Evolutionary conservation across 1,140 invertebrate species (phyloP).

Genomic region (Neodiprion fabricii): DNA sequence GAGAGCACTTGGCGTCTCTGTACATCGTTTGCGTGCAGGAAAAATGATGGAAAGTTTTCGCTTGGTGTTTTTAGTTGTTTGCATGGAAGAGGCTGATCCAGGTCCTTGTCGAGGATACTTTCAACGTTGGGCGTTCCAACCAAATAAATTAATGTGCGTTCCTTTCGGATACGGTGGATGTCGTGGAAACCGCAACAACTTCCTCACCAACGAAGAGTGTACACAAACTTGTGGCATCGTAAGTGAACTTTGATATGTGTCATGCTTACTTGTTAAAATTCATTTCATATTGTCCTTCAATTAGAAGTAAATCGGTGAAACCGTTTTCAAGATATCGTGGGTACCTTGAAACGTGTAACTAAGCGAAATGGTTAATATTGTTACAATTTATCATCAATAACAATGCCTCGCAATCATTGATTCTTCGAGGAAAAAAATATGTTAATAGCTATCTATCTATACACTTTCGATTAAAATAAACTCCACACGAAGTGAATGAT

Average conservation of each 20-base stretch:
- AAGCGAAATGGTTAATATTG: too few relatives aligned
- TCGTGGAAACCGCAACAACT: conserved; percentile 89
- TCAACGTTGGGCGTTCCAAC: conserved; percentile 84
- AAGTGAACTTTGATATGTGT: conserved; percentile 33
- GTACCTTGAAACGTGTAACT: not conserved
- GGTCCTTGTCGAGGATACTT: conserved; percentile 87
- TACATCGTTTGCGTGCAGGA: not conserved
- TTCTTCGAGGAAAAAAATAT: too few relatives aligned
- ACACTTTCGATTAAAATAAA: too few relatives aligned
- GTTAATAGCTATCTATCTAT: too few relatives aligned
- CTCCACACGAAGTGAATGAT: too few relatives aligned
- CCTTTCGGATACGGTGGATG: conserved; percentile 90
- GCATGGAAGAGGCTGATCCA: conserved; percentile 72
- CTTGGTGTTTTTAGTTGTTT: conserved; percentile 69
- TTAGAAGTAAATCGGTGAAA: not conserved
- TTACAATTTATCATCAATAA: too few relatives aligned
- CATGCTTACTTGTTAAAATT: not conserved
- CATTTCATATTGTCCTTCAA: not conserved
- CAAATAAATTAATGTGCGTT: conserved; percentile 74
- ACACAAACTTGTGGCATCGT: conserved; percentile 72
- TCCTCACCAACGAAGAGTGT: conserved; percentile 80
- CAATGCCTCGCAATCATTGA: too few relatives aligned
- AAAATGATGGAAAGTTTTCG: not conserved
- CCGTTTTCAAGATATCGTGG: not conserved
- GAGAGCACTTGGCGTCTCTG: not conserved